A percentile compares a stretch with the other conserved stretches of the same genome.
Evolutionary conservation across 2,797 vertebrate species (phyloP).

Genomic region (Onychomys arenicola): DNA sequence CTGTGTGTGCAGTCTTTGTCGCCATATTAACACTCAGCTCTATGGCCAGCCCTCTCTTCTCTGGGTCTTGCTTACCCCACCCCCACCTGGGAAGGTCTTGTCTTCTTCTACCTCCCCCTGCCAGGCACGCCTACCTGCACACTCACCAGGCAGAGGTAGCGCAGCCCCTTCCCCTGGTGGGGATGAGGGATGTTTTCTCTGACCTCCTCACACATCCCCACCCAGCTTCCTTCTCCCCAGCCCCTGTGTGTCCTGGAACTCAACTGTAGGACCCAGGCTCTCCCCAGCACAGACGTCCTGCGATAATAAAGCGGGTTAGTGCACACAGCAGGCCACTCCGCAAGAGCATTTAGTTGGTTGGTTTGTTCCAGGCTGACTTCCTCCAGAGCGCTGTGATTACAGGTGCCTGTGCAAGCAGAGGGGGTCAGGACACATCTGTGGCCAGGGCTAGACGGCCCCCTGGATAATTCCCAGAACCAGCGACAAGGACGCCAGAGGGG

Average conservation of each 20-base stretch:
- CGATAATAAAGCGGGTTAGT: neutral
- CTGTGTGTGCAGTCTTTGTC: neutral
- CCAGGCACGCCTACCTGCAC: no score
- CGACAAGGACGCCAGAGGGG: fast-evolving
- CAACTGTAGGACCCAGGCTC: neutral
- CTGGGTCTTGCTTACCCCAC: fast-evolving
- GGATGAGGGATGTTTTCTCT: neutral
- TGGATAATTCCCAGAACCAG: neutral
- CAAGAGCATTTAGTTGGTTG: neutral
- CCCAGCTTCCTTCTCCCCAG: neutral
- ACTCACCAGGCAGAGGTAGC: neutral
- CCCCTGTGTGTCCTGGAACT: neutral
- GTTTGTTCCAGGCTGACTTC: neutral
- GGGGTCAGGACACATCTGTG: neutral
- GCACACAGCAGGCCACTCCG: neutral
- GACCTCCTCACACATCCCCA: no score
- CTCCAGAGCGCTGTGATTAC: neutral
- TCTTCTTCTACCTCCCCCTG: no score
- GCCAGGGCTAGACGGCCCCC: neutral
- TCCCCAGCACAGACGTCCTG: neutral
- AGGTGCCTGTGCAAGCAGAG: neutral
- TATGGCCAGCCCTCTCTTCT: neutral
- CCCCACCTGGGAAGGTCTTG: neutral
- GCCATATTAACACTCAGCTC: neutral
- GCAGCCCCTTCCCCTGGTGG: neutral